A percentile compares a stretch with the other conserved stretches of the same genome.
Conservation (phyloP, 1,140 invertebrate genomes). For the Drosophila ananassae region DNA sequence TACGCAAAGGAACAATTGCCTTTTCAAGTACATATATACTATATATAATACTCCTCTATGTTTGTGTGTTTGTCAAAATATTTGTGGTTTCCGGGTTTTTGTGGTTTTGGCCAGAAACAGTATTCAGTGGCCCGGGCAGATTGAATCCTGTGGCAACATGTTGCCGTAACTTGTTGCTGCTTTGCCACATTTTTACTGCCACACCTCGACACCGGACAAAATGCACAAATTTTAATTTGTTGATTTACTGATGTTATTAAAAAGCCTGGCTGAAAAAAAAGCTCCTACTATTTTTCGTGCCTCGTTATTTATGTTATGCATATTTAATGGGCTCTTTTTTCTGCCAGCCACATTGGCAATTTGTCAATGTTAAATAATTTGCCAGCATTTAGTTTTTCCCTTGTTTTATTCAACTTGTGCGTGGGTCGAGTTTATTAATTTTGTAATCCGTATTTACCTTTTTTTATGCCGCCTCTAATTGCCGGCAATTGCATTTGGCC, state of each 20-base stretch:
- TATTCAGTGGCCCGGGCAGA: constrained; percentile 5
- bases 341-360: constrained; percentile 43
- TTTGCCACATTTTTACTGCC: constrained; percentile 16
- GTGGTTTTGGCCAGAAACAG: constrained; percentile 58
- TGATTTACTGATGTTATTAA: constrained; percentile 68
- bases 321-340: constrained; percentile 66
- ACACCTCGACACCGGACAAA: constrained; percentile 29
- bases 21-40: constrained; percentile 6
- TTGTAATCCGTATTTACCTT: constrained; percentile 26
- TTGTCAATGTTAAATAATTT: constrained; percentile 73
- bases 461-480: constrained; percentile 56
- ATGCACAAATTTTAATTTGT: constrained; percentile 73
- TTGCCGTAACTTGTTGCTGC: constrained; percentile 56
- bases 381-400: constrained; percentile 48
- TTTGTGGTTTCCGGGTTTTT: constrained; percentile 81
- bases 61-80: constrained; percentile 68
- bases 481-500: constrained; percentile 69
- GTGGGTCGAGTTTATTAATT: constrained; percentile 69
- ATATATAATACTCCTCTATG: background rate
- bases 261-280: constrained; percentile 5
- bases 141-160: constrained; percentile 57
- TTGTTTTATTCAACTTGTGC: constrained; percentile 20
- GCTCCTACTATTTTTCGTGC: constrained; percentile 3
- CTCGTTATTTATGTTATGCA: constrained; percentile 60
- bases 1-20: constrained; percentile 57